These are phyloP conservation scores for Coenonympha glycerion DNA, from an alignment of 2,888 invertebrate species.

Conservation along the genomic window DNA sequence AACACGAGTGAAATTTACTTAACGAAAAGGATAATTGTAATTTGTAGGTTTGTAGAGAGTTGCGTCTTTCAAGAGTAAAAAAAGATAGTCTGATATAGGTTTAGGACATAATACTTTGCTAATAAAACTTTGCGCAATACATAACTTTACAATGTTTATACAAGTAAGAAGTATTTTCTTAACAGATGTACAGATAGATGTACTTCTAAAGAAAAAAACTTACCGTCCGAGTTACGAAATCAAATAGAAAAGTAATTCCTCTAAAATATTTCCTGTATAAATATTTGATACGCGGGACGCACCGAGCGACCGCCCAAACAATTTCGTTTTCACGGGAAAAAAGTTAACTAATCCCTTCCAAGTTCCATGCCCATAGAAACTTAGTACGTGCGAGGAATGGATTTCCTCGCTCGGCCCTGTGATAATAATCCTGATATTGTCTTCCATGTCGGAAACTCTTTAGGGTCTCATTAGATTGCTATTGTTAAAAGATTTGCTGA, in stretches of 20 bases:
- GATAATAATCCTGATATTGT: constrained; percentile 8
- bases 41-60: too few relatives aligned
- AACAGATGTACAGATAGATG: too few relatives aligned
- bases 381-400: constrained; percentile 18
- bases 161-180: too few relatives aligned
- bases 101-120: too few relatives aligned
- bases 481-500: not conserved
- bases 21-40: too few relatives aligned
- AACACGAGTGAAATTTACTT: too few relatives aligned
- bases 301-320: constrained; percentile 17
- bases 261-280: constrained; percentile 3
- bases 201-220: not conserved
- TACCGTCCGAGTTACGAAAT: not conserved
- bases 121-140: too few relatives aligned
- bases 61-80: too few relatives aligned
- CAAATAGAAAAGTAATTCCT: not conserved
- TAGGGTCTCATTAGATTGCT: not conserved
- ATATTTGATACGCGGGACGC: constrained; percentile 14
- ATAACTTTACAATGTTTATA: too few relatives aligned
- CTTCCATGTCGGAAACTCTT: not conserved
- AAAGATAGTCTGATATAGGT: too few relatives aligned
- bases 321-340: constrained; percentile 15
- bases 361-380: constrained; percentile 19
- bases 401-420: constrained; percentile 2
- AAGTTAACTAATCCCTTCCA: constrained; percentile 9